Conservation (phyloP, 2,888 invertebrate species). For the Mellilla xanthometata region DNA sequence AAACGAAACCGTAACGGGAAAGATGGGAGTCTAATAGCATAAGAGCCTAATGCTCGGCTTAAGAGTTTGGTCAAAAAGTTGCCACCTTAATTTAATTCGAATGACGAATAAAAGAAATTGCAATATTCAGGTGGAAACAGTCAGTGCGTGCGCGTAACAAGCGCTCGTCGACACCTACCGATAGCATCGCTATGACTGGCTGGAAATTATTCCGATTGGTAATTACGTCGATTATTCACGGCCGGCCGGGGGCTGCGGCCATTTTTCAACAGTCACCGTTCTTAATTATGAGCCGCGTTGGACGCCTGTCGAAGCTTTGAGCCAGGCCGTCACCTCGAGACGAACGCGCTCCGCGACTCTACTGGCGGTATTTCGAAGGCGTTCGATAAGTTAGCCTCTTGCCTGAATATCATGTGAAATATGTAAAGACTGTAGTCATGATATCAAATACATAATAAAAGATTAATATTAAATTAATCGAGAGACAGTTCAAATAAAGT, state of each 20-base stretch:
- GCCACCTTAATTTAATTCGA: conserved; percentile 4
- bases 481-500: too few species aligned
- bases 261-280: conserved; percentile 83
- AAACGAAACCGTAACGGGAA: too few species aligned
- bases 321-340: conserved; percentile 77
- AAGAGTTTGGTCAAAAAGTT: too few species aligned
- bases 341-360: conserved; percentile 45
- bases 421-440: too few species aligned
- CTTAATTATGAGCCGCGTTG: conserved; percentile 81
- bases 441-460: too few species aligned
- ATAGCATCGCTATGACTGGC: conserved; percentile 83
- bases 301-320: conserved; percentile 82
- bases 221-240: conserved; percentile 83
- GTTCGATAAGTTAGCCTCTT: conserved; percentile 28
- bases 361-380: conserved; percentile 31
- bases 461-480: too few species aligned
- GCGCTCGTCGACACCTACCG: conserved; percentile 80
- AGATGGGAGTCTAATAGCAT: too few species aligned
- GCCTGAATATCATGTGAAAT: too few species aligned
- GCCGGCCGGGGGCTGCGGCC: conserved; percentile 82
- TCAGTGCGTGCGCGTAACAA: conserved; percentile 78
- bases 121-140: conserved; percentile 64
- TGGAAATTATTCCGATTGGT: conserved; percentile 82
- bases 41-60: too few species aligned
- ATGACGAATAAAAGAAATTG: conserved; percentile 61